phyloP scores from a whole-genome alignment of 2,888 invertebrate genomes.

The Dicycla oo region DNA sequence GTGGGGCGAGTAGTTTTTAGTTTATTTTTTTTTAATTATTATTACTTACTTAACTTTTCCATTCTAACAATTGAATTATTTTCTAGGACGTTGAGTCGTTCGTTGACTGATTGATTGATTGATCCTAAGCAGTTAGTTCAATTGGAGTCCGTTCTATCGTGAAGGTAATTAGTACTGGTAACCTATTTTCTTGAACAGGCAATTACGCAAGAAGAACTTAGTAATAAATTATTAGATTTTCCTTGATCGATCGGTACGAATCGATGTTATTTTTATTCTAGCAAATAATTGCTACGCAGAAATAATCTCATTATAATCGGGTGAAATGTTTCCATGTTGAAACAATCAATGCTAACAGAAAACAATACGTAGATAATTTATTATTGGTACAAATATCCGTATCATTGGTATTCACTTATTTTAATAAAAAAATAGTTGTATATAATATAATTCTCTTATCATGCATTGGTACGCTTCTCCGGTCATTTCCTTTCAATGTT shows the following conservation, averaged over 20 bases:
- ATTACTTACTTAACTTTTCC: background rate
- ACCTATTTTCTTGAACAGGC: constrained; percentile 26
- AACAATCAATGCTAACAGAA: constrained; percentile 3
- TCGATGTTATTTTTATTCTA: background rate
- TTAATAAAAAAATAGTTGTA: background rate
- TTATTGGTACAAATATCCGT: background rate
- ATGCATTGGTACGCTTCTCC: constrained; percentile 29
- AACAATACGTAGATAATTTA: too few relatives aligned
- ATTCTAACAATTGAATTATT: background rate
- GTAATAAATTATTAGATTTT: constrained; percentile 17
- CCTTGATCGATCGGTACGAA: background rate
- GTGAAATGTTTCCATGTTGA: background rate
- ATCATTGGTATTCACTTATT: constrained; percentile 8
- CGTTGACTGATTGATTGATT: constrained; percentile 12
- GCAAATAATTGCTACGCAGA: background rate
- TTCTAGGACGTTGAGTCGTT: background rate
- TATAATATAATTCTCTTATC: constrained; percentile 34
- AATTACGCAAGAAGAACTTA: constrained; percentile 14
- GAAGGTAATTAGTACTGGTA: constrained; percentile 13
- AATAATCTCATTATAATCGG: background rate
- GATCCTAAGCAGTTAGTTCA: constrained; percentile 2
- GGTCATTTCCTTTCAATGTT: constrained; percentile 20
- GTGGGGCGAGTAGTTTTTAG: constrained; percentile 4
- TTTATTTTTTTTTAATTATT: constrained; percentile 13
- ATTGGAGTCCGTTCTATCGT: constrained; percentile 16